Base-by-base conservation (phyloP, 1,140 invertebrate genomes). In the Hormaphis cornu region DNA sequence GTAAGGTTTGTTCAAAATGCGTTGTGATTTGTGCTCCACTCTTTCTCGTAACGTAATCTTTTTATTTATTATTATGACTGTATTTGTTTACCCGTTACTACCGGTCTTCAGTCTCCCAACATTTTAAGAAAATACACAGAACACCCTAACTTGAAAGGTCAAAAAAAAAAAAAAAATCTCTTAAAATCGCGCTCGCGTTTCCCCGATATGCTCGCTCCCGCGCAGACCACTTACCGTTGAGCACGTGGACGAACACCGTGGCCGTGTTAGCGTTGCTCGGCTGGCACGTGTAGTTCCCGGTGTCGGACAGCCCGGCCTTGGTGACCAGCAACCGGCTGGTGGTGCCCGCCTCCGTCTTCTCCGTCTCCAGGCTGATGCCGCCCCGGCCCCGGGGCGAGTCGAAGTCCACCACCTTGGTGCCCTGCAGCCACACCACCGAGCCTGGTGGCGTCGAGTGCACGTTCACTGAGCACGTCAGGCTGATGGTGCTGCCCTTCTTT, bases 401-500 rank as follows among this genome's bases (percentile, higher is more conserved):
- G 76, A 92, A 92, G 79, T 92, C 89, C 8, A 93, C 86, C 18
- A 91, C 83, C 12, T 85, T 82, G 33, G 81, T 83, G 30, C 89
- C 89, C 75, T 92, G 90, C 77, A 90, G 90, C 89, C 89, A 91
- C 72, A 85, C 79, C 16, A 87, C 85, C 73, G 85, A 87, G 52
- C 87, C 87, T 24, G 88, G 88, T 20, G 89, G 88, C 69, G 87
- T 89, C 48, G 89, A 90, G 77, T 92, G 89, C 48, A 90, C 86
- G 78, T 91, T 93, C 70, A 93, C 89, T 37, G 88, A 87, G 78
- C 91, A 93, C 40, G 89, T 90, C 74, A 94, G 80, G 72, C 89
- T 90, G 82, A 93, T 93, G 63, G 90, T 93, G 78, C 89, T 92
- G 72, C 91, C 90, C 75, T 89, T 90, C 80, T 91, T 93, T 73